Conservation (phyloP, 2,797 vertebrate genomes). For the Pseudochirops corinnae region DNA sequence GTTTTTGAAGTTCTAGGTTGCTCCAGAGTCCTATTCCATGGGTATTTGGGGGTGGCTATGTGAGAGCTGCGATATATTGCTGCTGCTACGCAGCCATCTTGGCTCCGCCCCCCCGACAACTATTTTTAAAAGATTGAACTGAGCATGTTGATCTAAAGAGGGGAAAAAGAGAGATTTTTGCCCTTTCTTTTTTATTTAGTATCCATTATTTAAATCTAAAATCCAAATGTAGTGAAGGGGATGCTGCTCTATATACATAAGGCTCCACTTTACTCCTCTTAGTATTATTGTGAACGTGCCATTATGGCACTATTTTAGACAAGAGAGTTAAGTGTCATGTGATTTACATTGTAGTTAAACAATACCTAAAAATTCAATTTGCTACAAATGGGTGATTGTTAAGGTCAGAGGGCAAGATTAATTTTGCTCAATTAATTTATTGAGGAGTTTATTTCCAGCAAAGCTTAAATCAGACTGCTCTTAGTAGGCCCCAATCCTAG, state of each 20-base stretch:
- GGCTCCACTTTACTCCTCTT: not conserved
- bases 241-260: not conserved
- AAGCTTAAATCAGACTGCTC: not conserved
- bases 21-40: too few species aligned
- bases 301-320: not conserved
- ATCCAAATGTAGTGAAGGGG: not conserved
- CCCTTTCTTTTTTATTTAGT: not conserved
- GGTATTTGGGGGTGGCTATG: too few species aligned
- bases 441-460: not conserved
- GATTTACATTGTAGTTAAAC: not conserved
- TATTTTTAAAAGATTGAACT: not conserved
- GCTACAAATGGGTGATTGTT: constrained; percentile 3
- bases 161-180: not conserved
- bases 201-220: not conserved
- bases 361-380: constrained; percentile 15
- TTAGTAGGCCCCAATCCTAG: not conserved
- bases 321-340: not conserved
- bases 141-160: not conserved
- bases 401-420: not conserved
- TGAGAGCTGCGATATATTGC: too few species aligned
- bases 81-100: too few species aligned
- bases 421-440: not conserved
- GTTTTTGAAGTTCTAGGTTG: too few species aligned
- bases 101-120: too few species aligned
- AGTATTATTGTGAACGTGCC: not conserved